Percentiles rank a stretch among this genome's conserved stretches.
Conservation (phyloP, 2,797 vertebrate genomes). For the Hoplostethus atlanticus region DNA sequence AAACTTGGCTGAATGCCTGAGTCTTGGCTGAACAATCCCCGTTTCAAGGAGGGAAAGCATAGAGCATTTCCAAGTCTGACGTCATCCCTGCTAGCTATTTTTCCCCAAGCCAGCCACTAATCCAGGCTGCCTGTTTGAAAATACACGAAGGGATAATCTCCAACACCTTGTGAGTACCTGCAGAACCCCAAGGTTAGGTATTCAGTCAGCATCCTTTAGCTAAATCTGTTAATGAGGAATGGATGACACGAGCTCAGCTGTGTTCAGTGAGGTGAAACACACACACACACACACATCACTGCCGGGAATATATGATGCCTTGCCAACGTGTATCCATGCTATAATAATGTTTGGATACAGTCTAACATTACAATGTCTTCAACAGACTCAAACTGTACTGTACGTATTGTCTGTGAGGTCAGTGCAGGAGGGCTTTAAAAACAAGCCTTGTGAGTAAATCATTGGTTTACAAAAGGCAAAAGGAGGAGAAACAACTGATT, state of each 20-base stretch:
- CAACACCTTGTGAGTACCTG: constrained; percentile 37
- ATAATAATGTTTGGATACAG: constrained; percentile 16
- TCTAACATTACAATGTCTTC: constrained; percentile 11
- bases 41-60: constrained; percentile 61
- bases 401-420: no score
- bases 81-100: constrained; percentile 53
- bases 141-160: constrained; percentile 56
- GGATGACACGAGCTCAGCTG: constrained; percentile 23
- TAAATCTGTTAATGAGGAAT: constrained; percentile 42
- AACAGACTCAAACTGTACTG: constrained; percentile 13
- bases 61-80: constrained; percentile 55
- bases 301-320: constrained; percentile 12
- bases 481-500: no score
- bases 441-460: no score
- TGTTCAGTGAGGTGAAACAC: constrained; percentile 39
- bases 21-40: constrained; percentile 50
- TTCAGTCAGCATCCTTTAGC: constrained; percentile 53
- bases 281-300: constrained; percentile 16
- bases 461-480: no score
- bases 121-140: constrained; percentile 54
- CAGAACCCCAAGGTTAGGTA: constrained; percentile 43
- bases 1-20: constrained; percentile 47
- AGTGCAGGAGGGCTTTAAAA: no score
- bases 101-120: constrained; percentile 47
- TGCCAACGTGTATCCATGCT: constrained; percentile 27